Percentiles rank a stretch among this genome's conserved stretches.
Evolutionary conservation across 30 jellyfish, hydroid and myxozoan species (phyloP).

Genomic region (Pseudorhiza aurosa): DNA sequence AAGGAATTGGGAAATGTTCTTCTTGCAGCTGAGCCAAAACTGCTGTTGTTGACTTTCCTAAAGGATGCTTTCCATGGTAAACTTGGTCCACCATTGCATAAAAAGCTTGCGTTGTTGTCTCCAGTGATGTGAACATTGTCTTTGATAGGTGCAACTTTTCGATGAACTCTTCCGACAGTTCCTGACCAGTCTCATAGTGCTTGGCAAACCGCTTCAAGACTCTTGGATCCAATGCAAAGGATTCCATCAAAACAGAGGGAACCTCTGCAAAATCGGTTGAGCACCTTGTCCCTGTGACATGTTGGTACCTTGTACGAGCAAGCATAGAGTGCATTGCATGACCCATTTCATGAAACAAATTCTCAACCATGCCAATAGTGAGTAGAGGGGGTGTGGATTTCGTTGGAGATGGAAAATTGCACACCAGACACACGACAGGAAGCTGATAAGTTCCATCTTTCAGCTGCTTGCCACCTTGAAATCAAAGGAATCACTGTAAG

Average conservation of each 20-base stretch:
- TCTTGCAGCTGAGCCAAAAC: slow-evolving; percentile 72
- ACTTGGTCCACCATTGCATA: slow-evolving; percentile 86
- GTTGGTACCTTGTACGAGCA: slow-evolving; percentile 89
- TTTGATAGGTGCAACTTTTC: slow-evolving; percentile 57
- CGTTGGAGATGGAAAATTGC: slow-evolving; percentile 85
- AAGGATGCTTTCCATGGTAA: slow-evolving; percentile 73
- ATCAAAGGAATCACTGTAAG: too few species aligned
- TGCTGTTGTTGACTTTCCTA: slow-evolving; percentile 57
- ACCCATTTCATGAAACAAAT: slow-evolving; percentile 94
- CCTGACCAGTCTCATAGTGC: slow-evolving; percentile 89
- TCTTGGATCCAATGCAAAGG: slow-evolving; percentile 85
- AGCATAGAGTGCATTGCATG: slow-evolving; percentile 98
- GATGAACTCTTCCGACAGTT: slow-evolving; percentile 75
- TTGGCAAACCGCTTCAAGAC: slow-evolving; percentile 68
- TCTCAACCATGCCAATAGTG: slow-evolving; percentile 84
- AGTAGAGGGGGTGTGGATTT: slow-evolving; percentile 72
- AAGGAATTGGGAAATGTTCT: slow-evolving; percentile 67
- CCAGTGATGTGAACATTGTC: slow-evolving; percentile 79
- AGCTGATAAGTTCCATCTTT: slow-evolving; percentile 81
- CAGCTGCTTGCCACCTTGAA: slow-evolving; percentile 81
- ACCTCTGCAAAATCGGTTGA: slow-evolving; percentile 96
- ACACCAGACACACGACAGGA: slow-evolving; percentile 83
- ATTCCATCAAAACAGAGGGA: slow-evolving; percentile 91
- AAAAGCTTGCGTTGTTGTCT: slow-evolving; percentile 82
- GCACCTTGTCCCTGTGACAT: slow-evolving; percentile 94